Percentiles rank a stretch among this genome's conserved stretches.
phyloP scores from a whole-genome alignment of 2,797 vertebrate genomes.

The Tympanoctomys barrerae region DNA sequence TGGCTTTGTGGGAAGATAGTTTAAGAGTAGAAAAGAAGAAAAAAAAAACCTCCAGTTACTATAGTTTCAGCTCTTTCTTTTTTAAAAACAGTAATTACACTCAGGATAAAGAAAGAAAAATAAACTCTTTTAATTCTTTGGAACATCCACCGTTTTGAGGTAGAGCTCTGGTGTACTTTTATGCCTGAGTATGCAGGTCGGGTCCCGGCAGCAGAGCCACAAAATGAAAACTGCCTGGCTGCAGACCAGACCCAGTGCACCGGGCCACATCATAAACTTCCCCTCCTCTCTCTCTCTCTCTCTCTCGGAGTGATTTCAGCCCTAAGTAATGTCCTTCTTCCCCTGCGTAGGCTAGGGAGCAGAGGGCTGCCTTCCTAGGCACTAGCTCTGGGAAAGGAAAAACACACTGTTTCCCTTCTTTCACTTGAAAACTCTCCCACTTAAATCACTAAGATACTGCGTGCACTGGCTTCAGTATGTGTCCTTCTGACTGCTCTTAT shows the following conservation, averaged over 20 bases:
- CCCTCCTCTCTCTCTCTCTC: constrained; percentile 69
- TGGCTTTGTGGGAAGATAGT: constrained; percentile 86
- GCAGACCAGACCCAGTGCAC: constrained; percentile 61
- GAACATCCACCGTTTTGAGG: constrained; percentile 60
- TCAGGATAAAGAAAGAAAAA: constrained; percentile 74
- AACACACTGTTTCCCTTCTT: constrained; percentile 58
- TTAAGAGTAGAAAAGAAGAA: constrained; percentile 71
- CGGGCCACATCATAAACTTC: constrained; percentile 71
- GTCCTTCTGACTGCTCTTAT: constrained; percentile 42
- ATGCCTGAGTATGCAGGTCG: constrained; percentile 74
- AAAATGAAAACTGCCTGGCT: constrained; percentile 77
- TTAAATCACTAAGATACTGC: constrained; percentile 62
- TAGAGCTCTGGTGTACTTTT: constrained; percentile 66
- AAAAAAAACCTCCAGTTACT: constrained; percentile 68
- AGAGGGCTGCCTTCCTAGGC: constrained; percentile 74
- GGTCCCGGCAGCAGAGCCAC: constrained; percentile 68
- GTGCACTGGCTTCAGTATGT: constrained; percentile 53
- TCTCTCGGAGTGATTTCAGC: constrained; percentile 68
- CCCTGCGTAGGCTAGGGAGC: constrained; percentile 59
- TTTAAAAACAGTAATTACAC: constrained; percentile 72
- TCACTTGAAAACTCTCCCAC: constrained; percentile 65
- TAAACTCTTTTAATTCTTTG: constrained; percentile 73
- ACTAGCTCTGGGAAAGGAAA: constrained; percentile 68
- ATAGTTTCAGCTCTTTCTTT: constrained; percentile 78
- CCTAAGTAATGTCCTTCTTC: constrained; percentile 69